Evolutionary conservation across 2,113 vertebrate species (phyloP), one percentile per base, ranked within the genome.

Genomic region (Cyphomyrus plagiostoma): DNA sequence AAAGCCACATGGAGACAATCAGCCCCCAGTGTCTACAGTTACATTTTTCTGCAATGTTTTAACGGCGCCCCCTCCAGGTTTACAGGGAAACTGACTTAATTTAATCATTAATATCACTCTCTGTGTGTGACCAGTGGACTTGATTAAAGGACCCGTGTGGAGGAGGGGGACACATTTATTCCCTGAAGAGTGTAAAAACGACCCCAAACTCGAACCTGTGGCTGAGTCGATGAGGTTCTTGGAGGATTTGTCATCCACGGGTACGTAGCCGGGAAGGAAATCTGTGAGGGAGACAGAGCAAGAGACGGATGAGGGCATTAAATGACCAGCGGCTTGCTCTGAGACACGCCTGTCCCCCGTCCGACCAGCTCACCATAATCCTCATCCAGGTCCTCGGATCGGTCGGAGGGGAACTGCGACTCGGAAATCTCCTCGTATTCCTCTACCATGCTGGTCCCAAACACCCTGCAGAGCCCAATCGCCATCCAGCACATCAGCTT

Each of bases 381-480:
- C 93, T 99, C 98, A 94, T 99, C 98, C 91, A 97, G 95, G 46
- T 97, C 96, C 83, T 99, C 98, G 8, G 97, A 96, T 88, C 98
- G 95, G 93, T 99, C 98, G 88, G 97, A 97, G 0, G 98, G 97
- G 91, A 99, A 98, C 93, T 99, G 98, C 11, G 98, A 98, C 93
- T 99, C 98, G 77, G 98, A 97, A 88, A 99, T 98, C 96, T 99
- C 98, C 92, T 99, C 98, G 93, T 99, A 99, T 91, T 99, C 98
- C 94, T 99, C 98, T 89, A 99, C 98, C 98, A 99, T 99, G 93
- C 98, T 99, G 88, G 98, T 99, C 91, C 98, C 98, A 95, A 99
- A 99, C 74, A 99, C 98, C 93, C 98, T 99, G 53, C 21, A 91
- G 53, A 21, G 80, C n/a, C 19, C 39, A 83, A 48, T 70, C n/a